Percentiles rank a stretch among this genome's conserved stretches.
Evolutionary conservation across 2,888 invertebrate species (phyloP).

Genomic region (Sisyra nigra): DNA sequence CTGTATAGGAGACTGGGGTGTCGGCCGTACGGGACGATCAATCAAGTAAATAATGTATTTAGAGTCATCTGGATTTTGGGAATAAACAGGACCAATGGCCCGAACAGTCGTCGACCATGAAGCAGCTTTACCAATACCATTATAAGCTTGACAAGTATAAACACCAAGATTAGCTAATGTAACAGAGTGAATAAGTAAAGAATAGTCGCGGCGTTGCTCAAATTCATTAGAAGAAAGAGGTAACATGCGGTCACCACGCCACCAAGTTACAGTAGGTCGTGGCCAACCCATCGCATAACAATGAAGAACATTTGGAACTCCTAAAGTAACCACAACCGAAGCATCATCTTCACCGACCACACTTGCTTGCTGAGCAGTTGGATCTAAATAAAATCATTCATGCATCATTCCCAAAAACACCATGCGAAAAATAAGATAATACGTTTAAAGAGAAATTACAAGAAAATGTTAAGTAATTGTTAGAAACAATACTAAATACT

Average conservation of each 20-base stretch:
- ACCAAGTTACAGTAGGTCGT: slow-evolving; percentile 66
- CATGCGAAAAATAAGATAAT: neutral
- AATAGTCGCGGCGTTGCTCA: slow-evolving; percentile 57
- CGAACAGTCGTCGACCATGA: slow-evolving; percentile 60
- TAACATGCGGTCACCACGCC: slow-evolving; percentile 60
- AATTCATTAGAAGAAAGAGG: slow-evolving; percentile 50
- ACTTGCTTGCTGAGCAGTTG: slow-evolving; percentile 33
- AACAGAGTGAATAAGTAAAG: slow-evolving; percentile 57
- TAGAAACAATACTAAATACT: neutral
- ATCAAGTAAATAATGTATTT: slow-evolving; percentile 39
- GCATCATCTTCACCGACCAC: slow-evolving; percentile 51
- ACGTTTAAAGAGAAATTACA: neutral
- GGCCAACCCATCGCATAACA: slow-evolving; percentile 77
- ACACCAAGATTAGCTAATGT: slow-evolving; percentile 58
- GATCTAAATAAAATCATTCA: slow-evolving; percentile 2
- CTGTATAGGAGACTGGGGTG: neutral
- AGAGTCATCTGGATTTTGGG: slow-evolving; percentile 35
- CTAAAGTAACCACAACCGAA: slow-evolving; percentile 48
- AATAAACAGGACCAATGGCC: slow-evolving; percentile 52
- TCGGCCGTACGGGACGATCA: neutral
- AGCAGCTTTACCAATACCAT: slow-evolving; percentile 59
- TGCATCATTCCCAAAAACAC: neutral
- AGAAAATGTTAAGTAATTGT: neutral
- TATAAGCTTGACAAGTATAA: slow-evolving; percentile 83
- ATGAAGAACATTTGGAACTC: slow-evolving; percentile 49